Evolutionary conservation across 1,140 invertebrate genomes (phyloP).

Genomic region (Diabrotica undecimpunctata): DNA sequence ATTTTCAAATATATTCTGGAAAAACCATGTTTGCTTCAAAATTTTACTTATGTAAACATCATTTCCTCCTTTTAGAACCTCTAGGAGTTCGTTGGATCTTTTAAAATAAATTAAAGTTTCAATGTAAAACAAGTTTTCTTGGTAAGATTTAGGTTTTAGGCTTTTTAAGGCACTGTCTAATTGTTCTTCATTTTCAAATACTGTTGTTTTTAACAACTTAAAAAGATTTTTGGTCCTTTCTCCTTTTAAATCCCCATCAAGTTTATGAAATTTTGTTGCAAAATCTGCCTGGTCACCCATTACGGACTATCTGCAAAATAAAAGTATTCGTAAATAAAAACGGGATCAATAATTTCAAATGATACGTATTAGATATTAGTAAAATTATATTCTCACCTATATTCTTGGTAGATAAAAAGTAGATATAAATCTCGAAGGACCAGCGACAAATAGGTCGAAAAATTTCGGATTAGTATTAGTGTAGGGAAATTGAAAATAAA

Average conservation of each 20-base stretch:
- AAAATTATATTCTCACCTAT: too few species aligned
- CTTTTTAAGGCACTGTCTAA: constrained; percentile 10
- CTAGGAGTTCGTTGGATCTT: constrained; percentile 4
- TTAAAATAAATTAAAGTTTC: constrained; percentile 23
- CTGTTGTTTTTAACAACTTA: constrained; percentile 15
- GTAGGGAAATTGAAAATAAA: too few species aligned
- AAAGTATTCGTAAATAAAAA: too few species aligned
- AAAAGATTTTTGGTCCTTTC: constrained; percentile 21
- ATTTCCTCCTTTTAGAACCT: constrained; percentile 23
- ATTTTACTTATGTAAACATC: constrained; percentile 25
- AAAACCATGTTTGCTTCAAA: constrained; percentile 24
- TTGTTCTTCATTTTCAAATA: background rate
- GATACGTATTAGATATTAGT: too few species aligned
- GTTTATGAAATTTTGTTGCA: constrained; percentile 10
- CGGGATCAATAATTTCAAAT: too few species aligned
- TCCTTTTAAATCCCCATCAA: constrained; percentile 18
- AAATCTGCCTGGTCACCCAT: constrained; percentile 6
- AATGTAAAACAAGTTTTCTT: constrained; percentile 22
- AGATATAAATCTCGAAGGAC: too few species aligned
- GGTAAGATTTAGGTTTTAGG: constrained; percentile 15
- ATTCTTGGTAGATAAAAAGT: too few species aligned
- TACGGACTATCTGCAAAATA: too few species aligned
- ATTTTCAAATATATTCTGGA: constrained; percentile 17
- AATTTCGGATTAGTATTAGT: too few species aligned
- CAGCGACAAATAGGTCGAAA: too few species aligned